Conservation (phyloP, 2,888 invertebrate genomes). For the Suillia variegata region DNA sequence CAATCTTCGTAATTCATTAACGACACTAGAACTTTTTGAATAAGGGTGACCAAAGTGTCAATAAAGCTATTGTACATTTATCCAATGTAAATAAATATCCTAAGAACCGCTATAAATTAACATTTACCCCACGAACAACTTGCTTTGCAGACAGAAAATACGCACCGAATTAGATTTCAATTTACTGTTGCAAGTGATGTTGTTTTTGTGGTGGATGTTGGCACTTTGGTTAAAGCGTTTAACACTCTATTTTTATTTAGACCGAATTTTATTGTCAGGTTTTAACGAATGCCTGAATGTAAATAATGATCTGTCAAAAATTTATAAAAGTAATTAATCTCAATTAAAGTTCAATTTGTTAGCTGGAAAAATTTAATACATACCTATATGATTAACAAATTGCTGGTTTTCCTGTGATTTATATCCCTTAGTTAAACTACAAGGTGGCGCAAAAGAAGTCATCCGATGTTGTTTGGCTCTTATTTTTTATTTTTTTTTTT, state of each 20-base stretch:
- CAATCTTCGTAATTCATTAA: slow-evolving; percentile 23
- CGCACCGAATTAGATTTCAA: too few relatives aligned
- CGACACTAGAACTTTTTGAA: slow-evolving; percentile 15
- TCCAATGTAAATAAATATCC: slow-evolving; percentile 26
- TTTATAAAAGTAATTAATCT: slow-evolving; percentile 50
- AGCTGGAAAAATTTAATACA: slow-evolving; percentile 23
- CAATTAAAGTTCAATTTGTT: slow-evolving; percentile 49
- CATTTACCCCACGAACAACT: background rate
- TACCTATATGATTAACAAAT: slow-evolving; percentile 24
- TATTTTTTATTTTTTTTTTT: too few relatives aligned
- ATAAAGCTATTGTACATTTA: slow-evolving; percentile 15
- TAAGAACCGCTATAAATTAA: slow-evolving; percentile 23
- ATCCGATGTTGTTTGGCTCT: too few relatives aligned
- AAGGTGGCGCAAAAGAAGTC: too few relatives aligned
- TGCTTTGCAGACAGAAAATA: slow-evolving; percentile 1
- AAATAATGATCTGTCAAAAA: slow-evolving; percentile 40
- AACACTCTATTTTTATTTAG: slow-evolving; percentile 44
- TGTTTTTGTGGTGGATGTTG: slow-evolving; percentile 1
- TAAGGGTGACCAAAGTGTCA: slow-evolving; percentile 28
- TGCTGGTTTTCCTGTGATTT: background rate
- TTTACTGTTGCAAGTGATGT: too few relatives aligned
- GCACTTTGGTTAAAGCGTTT: slow-evolving; percentile 25
- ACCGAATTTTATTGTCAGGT: background rate
- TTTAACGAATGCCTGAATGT: slow-evolving; percentile 14
- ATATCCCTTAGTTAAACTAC: too few relatives aligned